Percentiles rank a stretch among this genome's conserved stretches.
Conservation (phyloP, 1,140 invertebrate genomes). For the Papilio xuthus region DNA sequence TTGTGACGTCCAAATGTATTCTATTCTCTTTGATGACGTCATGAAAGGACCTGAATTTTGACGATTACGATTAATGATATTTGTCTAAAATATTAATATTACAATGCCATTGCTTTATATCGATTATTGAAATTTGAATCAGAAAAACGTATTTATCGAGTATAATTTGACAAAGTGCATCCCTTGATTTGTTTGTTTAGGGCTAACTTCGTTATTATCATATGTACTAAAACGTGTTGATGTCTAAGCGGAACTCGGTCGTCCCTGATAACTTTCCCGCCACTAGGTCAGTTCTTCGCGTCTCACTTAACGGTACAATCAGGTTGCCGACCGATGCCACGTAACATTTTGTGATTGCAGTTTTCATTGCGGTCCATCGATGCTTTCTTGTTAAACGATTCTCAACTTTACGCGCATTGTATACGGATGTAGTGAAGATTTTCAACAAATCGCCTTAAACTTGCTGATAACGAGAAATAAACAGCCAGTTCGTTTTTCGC, state of each 20-base stretch:
- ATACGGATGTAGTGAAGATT: constrained; percentile 40
- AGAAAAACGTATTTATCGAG: too few species aligned
- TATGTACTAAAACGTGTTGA: constrained; percentile 40
- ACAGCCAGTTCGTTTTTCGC: constrained; percentile 14
- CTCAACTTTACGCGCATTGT: constrained; percentile 49
- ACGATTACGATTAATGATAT: too few species aligned
- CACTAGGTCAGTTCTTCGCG: constrained; percentile 79
- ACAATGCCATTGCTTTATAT: too few species aligned
- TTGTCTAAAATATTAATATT: too few species aligned
- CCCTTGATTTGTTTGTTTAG: constrained; percentile 1
- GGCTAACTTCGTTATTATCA: background rate
- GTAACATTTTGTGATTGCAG: constrained; percentile 77
- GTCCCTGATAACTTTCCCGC: constrained; percentile 77
- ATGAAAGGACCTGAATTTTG: too few species aligned
- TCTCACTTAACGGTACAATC: constrained; percentile 79
- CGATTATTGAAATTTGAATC: too few species aligned
- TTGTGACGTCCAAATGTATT: constrained; percentile 57
- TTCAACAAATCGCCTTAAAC: constrained; percentile 57
- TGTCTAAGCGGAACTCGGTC: constrained; percentile 67
- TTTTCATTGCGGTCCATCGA: constrained; percentile 64
- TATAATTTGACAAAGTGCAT: background rate
- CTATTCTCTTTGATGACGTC: constrained; percentile 60
- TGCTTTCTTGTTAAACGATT: constrained; percentile 44
- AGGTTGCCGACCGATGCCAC: constrained; percentile 74
- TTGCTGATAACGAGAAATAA: constrained; percentile 50